A percentile compares a stretch with the other conserved stretches of the same genome.
These are phyloP conservation scores for Chrysolina oricalcia DNA, from an alignment of 2,888 invertebrate species.

Conservation along the genomic window DNA sequence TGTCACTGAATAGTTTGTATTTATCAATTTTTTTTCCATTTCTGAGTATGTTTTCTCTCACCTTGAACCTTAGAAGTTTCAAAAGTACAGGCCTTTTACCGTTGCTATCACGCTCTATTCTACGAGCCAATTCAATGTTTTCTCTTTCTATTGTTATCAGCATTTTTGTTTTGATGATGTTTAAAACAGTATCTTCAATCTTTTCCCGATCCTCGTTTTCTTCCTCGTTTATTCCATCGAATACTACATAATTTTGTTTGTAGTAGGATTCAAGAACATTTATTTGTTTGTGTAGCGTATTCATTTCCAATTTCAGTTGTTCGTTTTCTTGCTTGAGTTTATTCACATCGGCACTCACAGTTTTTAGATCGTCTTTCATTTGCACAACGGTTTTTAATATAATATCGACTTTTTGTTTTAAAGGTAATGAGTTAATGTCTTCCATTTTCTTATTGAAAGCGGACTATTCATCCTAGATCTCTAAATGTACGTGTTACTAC, in stretches of 20 bases:
- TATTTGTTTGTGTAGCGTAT: background rate
- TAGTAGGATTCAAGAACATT: conserved; percentile 13
- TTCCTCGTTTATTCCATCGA: conserved; percentile 4
- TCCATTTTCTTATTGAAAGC: background rate
- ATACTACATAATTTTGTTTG: conserved; percentile 9
- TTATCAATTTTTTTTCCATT: background rate
- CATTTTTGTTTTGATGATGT: conserved; percentile 6
- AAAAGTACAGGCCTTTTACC: conserved; percentile 1
- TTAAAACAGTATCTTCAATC: no score
- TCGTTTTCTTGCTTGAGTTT: background rate
- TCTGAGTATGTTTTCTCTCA: background rate
- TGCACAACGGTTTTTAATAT: background rate
- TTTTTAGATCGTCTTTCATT: background rate
- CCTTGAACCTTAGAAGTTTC: conserved; percentile 5
- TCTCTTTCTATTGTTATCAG: background rate
- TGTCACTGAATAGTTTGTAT: background rate
- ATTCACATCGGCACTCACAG: background rate
- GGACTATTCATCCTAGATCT: background rate
- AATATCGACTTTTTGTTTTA: background rate
- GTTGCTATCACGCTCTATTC: background rate
- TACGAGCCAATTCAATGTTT: no score
- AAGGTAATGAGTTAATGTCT: background rate
- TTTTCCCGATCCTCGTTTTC: background rate
- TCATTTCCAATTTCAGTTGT: background rate
- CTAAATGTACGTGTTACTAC: background rate